Evolutionary conservation across 2,888 invertebrate species (phyloP).

Genomic region (Chrysopilus asiliformis): DNA sequence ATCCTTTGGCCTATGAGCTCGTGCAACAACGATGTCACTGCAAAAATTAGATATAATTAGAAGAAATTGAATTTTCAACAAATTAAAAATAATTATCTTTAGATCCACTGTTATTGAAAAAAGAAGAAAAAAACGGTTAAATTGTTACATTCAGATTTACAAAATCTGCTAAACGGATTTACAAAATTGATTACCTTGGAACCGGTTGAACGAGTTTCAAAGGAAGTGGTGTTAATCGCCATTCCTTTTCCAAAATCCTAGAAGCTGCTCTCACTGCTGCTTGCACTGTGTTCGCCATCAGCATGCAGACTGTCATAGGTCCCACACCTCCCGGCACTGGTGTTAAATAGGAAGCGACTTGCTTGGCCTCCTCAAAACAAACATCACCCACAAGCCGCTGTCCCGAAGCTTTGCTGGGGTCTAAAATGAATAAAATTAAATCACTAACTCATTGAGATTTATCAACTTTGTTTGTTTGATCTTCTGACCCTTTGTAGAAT

Average conservation of each 20-base stretch:
- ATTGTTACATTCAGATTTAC: background rate
- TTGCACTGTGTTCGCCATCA: slow-evolving; percentile 86
- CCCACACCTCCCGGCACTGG: slow-evolving; percentile 97
- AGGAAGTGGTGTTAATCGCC: slow-evolving; percentile 58
- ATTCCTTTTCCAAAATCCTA: slow-evolving; percentile 41
- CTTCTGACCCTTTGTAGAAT: too few relatives aligned
- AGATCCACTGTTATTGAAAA: too few relatives aligned
- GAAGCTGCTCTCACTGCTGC: slow-evolving; percentile 57
- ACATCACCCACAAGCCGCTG: slow-evolving; percentile 92
- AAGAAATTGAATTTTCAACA: slow-evolving; percentile 1
- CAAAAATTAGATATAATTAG: slow-evolving; percentile 11
- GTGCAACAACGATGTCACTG: slow-evolving; percentile 83
- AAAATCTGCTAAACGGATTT: background rate
- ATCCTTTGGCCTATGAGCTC: slow-evolving; percentile 76
- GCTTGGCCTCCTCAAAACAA: slow-evolving; percentile 62
- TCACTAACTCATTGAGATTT: too few relatives aligned
- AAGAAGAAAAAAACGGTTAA: background rate
- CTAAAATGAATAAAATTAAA: slow-evolving; percentile 34
- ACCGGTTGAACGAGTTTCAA: slow-evolving; percentile 56
- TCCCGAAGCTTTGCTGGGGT: slow-evolving; percentile 62
- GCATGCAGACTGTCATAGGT: slow-evolving; percentile 98
- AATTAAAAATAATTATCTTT: too few relatives aligned
- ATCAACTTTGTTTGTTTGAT: too few relatives aligned
- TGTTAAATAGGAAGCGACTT: slow-evolving; percentile 78
- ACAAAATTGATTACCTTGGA: slow-evolving; percentile 52